Evolutionary conservation across 2,888 invertebrate genomes (phyloP), one percentile per base, ranked within the genome.

Genomic region (Acrobasis consociella): DNA sequence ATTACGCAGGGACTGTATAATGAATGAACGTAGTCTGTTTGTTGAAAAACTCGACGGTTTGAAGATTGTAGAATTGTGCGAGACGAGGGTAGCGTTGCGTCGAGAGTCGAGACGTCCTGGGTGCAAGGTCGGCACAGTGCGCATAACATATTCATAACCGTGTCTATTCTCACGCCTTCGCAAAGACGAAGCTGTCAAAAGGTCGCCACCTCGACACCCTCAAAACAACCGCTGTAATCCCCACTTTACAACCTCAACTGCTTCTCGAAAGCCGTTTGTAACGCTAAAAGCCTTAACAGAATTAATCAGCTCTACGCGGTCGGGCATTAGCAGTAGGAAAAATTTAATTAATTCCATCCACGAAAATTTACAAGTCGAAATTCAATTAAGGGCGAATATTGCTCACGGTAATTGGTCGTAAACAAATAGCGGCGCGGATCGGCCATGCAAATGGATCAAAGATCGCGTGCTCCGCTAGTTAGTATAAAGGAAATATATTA

Each of bases 401-500:
- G 82, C 78, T 79, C 79, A 75, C 80, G 78, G 77, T 83, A 85
- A 87, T 85, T 80, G 83, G 74, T 82, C 82, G 82, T 83, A 89
- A 90, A 88, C 87, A 91, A 90, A 90, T 83, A 87, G 77, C 74
- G 67, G 73, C 80, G 77, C 70, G 76, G 77, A 80, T 75, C 78
- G 79, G 81, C 74, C 84, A 87, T 86, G 87, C 84, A 87, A 90
- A 89, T 88, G 85, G 87, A 90, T 89, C 89, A 89, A 87, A 89
- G 87, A 89, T 91, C 84, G 91, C 91, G 91, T 91, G 91, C 83
- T 86, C 78, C 82, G 81, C 80, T 81, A 81, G 85, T 86, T 85
- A 82, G 83, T 86, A 85, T 87, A 85, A 89, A 87, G 87, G 85
- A 90, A 89, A 89, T 90, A 87, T 89, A 89, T 89, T 86, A 85